Percentiles rank a stretch among this genome's conserved stretches.
Evolutionary conservation across 2,113 vertebrate genomes (phyloP).

Genomic region (Psilopogon haemacephalus): DNA sequence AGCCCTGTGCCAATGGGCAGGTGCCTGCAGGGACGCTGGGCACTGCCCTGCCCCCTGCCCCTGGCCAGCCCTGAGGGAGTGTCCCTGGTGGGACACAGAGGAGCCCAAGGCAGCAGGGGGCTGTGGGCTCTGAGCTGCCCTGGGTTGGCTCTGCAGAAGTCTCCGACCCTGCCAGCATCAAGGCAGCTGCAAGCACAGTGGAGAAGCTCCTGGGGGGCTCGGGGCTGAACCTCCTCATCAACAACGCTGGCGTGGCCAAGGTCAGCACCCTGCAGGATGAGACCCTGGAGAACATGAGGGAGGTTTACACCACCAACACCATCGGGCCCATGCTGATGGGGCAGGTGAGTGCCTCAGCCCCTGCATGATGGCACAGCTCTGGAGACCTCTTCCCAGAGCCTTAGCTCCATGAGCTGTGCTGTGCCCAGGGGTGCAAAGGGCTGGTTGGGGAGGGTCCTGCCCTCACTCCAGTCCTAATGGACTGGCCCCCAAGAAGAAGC

Average conservation of each 20-base stretch:
- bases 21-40: accelerated
- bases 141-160: not conserved
- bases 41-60: not conserved
- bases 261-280: accelerated
- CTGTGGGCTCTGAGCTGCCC: not conserved
- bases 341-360: constrained; percentile 7
- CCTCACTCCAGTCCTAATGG: accelerated
- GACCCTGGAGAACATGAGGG: not conserved
- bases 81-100: not conserved
- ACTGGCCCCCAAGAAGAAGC: accelerated
- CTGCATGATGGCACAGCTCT: too few species aligned
- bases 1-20: accelerated
- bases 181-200: not conserved
- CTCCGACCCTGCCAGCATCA: not conserved
- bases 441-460: not conserved
- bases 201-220: not conserved
- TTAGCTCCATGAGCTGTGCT: not conserved
- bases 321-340: not conserved
- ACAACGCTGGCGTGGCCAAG: not conserved
- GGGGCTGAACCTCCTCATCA: constrained; percentile 39
- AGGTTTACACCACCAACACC: not conserved
- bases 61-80: not conserved
- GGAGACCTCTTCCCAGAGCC: too few species aligned
- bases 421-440: accelerated
- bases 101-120: not conserved